Base-by-base conservation (phyloP, 2,888 invertebrate species). In the Clepsis dumicolana region DNA sequence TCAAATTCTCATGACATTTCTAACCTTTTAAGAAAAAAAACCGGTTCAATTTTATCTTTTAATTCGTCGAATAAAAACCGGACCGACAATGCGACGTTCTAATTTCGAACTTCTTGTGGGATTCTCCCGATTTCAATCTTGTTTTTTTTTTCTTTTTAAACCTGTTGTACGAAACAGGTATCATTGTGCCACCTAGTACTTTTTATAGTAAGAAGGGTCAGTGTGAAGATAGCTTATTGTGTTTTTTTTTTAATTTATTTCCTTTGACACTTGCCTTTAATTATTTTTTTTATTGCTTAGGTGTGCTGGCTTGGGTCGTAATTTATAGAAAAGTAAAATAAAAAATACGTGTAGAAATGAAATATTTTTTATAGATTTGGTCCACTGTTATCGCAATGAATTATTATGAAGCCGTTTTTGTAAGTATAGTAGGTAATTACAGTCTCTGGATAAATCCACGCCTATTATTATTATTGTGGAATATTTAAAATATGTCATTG, bases 61-160 rank as follows among this genome's bases (percentile, higher is more conserved):
- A 56, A 63, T 57, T 57, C 73, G 27, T 77, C 75, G 70, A 78
- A 78, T 78, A 74, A 76, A 70, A 77, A 75, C 79, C 72, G 74
- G 77, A 78, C 75, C 53, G 65, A 66, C 71, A 38, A 38, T 64
- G 57, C 62, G 56, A 14, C 59, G 74, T 75, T 77, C 74, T 54
- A 73, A 74, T 74, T 76, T 77, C 68, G 65, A 73, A 73, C 65
- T 59, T 74, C 71, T 72, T 74, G 72, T 62, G 73, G 71, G 69
- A 70, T 75, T 73, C 59, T 59, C 12, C 18, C 21, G 14, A 18
- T 21, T 56, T 56, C 56, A 29, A 56, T 35, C 35, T 18, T 16
- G 18, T 52, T 63, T 64, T 44, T 27, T 12, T 50, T 4, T n/a
- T 38, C 18, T 18, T 18, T 44, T 44, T 4, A 56, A 66, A 66